Evolutionary conservation across 1,140 invertebrate genomes (phyloP).

Genomic region (silkworm (Bombyx mori)): ASM3026992v2 NC_085112.1:6290001-6290500

Average conservation of each 20-base stretch:
- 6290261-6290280: constrained; percentile 40
- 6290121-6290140: too few relatives aligned
- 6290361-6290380: constrained; percentile 13
- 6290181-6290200: neutral
- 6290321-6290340: constrained; percentile 22
- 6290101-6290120: too few relatives aligned
- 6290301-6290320: constrained; percentile 29
- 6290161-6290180: neutral
- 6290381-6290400: constrained; percentile 9
- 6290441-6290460: constrained; percentile 7
- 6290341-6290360: constrained; percentile 14
- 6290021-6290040: too few relatives aligned
- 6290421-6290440: constrained; percentile 1
- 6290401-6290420: constrained; percentile 38
- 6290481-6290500: too few relatives aligned
- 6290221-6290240: constrained; percentile 32
- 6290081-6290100: too few relatives aligned
- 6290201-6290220: constrained; percentile 32
- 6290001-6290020: too few relatives aligned
- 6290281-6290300: constrained; percentile 47
- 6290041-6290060: too few relatives aligned
- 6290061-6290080: too few relatives aligned
- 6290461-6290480: neutral
- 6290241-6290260: constrained; percentile 41
- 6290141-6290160: too few relatives aligned